Evolutionary conservation across 2,888 invertebrate species (phyloP), one percentile per base, ranked within the genome.

Genomic region (Branchipolynoe longqiensis): DNA sequence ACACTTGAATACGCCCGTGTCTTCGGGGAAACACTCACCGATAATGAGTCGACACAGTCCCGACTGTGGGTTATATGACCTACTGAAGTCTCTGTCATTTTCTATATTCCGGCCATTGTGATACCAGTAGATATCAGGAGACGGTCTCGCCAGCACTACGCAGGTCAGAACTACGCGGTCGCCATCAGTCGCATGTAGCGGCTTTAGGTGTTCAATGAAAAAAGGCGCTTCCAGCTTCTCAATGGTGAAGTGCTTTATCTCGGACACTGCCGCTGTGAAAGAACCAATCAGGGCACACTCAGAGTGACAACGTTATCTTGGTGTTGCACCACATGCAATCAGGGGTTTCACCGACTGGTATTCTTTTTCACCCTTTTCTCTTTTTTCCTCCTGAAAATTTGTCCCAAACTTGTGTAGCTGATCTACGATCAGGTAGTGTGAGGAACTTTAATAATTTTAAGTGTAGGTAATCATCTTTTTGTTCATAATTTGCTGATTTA

Each of bases 1-100:
- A 93, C 98, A 98, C 94, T 97, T 97, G 94, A 85, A 88, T 12
- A 87, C 18, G 4, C 93, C 93, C 82, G 91, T 91, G 84, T 93
- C 93, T 86, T 93, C 93, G 33, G 93, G 92, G 90, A 93, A 93
- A 22, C 92, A 92, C 86, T 93, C 93, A 8, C 91, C 91, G 86
- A 93, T 93, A 28, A 91, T 88, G 8, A 93, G 89, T 85, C 90
- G 90, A 33, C 91, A 90, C 69, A 90, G 90, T n/a, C 93, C 93
- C 36, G 92, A 91, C 28, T 91, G 90, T 36, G 90, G 90, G 86
- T 92, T 91, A 89, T 92, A 93, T 22, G 90, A 90, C 41, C 92
- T 91, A 62, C 91, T 91, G 89, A 91, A 92, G 82, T 93, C 93
- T 82, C 92, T 92, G 87, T 91, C 91, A 8, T 92, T 90, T 86